Base-by-base conservation (phyloP, 2,797 vertebrate species). In the Hirundo rustica region DNA sequence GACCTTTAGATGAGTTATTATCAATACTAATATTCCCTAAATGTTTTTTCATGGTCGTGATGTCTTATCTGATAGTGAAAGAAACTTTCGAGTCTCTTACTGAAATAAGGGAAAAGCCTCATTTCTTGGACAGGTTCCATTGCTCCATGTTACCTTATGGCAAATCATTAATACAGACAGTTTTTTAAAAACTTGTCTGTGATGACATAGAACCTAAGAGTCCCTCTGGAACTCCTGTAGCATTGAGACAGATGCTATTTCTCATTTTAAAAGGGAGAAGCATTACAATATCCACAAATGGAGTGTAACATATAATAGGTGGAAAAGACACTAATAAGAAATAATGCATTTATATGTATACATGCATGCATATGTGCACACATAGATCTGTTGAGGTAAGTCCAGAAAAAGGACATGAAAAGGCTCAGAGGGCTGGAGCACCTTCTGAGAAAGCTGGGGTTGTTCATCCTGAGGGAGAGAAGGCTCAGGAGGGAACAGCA, bases 351-450 rank as follows among this genome's bases (percentile, higher is more conserved):
- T 64, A 1, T 65, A 18, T 16, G 16, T 13, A 65, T 7, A 8
- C 0, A 22, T 7, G 11, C 3, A 13, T n/a, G 8, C 16, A 29
- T 12, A 10, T 0, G 5, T 29, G 10, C 10, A 13, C 32, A 12
- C 26, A n/a, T 22, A 34, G 15, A 42, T 58, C n/a, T 51, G n/a
- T 42, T 42, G 30, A 47, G 12, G 2, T 22, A 66, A 78, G 26
- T 29, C 23, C 34, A 25, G 42, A 20, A 34, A 47, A 53, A 58
- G 4, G 40, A 20, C 16, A 7, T 13, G 4, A 42, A 36, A 65
- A 36, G 10, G 13, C 22, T 72, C 9, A 72, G 60, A 53, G 47
- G 7, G 34, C 12, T 58, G 51, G 38, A 77, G 17, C 12, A 34
- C 11, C 22, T 38, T 18, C 53, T 58, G 18, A 34, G 51, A 13